Evolutionary conservation across 2,888 invertebrate species (phyloP).

Genomic region (Microctonus hyperodae): DNA sequence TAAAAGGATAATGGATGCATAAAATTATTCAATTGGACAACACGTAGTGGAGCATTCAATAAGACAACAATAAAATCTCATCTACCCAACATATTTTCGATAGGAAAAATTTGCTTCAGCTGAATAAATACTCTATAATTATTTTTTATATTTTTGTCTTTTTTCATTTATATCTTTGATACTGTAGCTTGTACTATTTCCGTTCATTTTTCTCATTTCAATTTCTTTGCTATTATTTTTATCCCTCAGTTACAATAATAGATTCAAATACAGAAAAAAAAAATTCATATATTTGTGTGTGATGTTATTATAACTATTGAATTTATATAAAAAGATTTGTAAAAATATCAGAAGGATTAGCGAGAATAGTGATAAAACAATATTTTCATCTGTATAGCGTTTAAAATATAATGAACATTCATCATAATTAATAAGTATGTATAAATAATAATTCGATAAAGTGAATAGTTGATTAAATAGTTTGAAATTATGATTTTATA

Average conservation of each 20-base stretch:
- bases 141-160: not conserved
- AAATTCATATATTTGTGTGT: constrained; percentile 14
- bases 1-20: not conserved
- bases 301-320: not conserved
- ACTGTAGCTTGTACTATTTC: not conserved
- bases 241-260: constrained; percentile 10
- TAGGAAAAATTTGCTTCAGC: not conserved
- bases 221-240: not conserved
- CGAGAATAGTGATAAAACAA: constrained; percentile 32
- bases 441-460: not conserved
- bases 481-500: not conserved
- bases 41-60: not conserved
- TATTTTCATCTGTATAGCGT: not conserved
- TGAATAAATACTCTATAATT: not conserved
- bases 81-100: not conserved
- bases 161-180: not conserved
- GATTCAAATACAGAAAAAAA: constrained; percentile 15
- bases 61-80: not conserved
- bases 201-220: not conserved
- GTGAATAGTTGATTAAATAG: not conserved
- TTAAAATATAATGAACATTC: not conserved
- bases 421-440: not conserved
- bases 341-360: constrained; percentile 40
- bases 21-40: not conserved
- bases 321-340: constrained; percentile 24